A percentile compares a stretch with the other conserved stretches of the same genome.
These are phyloP conservation scores for Paratrypauchen microcephalus DNA, from an alignment of 2,797 vertebrate genomes.

Conservation along the genomic window DNA sequence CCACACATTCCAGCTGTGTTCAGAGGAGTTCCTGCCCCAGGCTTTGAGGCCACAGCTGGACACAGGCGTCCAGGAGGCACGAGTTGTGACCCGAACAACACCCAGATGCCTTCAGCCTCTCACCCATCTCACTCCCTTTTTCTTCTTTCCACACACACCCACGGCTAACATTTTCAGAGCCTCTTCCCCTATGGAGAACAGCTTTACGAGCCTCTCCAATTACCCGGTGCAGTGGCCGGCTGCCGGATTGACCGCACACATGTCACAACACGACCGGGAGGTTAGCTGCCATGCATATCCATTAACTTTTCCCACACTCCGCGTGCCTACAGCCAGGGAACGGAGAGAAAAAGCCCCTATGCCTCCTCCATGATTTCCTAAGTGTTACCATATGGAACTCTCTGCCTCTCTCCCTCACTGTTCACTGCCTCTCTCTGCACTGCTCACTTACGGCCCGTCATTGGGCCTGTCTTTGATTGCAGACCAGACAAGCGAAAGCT, in stretches of 20 bases:
- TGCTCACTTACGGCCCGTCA: constrained; percentile 63
- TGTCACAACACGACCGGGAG: constrained; percentile 81
- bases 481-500: constrained; percentile 85
- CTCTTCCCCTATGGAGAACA: constrained; percentile 64
- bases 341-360: constrained; percentile 68
- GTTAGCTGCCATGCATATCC: constrained; percentile 90
- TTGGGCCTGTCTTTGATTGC: constrained; percentile 82
- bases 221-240: constrained; percentile 74
- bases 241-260: constrained; percentile 75
- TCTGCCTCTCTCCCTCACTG: constrained; percentile 50
- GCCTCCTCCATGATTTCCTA: constrained; percentile 87
- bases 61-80: constrained; percentile 72
- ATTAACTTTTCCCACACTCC: constrained; percentile 96
- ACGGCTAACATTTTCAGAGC: constrained; percentile 54
- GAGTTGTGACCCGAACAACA: constrained; percentile 73
- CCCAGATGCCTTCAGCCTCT: constrained; percentile 61
- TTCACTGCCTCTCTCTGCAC: constrained; percentile 53
- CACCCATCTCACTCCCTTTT: constrained; percentile 20
- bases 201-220: constrained; percentile 79
- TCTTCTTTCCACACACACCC: constrained; percentile 14
- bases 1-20: constrained; percentile 69
- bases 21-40: constrained; percentile 71
- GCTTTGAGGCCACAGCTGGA: constrained; percentile 76
- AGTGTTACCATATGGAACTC: constrained; percentile 91
- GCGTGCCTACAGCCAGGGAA: constrained; percentile 71